Evolutionary conservation across 2,888 invertebrate species (phyloP), one percentile per base, ranked within the genome.

Genomic region (Athripsodes cinereus): DNA sequence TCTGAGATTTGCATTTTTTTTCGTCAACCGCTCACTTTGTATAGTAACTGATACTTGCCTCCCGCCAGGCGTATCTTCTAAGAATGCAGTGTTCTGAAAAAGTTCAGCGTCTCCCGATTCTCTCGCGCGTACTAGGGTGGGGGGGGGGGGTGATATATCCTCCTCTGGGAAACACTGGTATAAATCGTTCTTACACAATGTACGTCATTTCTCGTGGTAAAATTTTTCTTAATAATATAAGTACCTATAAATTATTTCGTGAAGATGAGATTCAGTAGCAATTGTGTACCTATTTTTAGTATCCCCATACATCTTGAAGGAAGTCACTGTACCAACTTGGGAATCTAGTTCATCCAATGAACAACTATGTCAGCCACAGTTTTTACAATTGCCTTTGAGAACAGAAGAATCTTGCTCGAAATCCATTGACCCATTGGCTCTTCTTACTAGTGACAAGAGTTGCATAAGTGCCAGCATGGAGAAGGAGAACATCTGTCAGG

Each of bases 401-500:
- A 72, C 74, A 0, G 64, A 67, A 1, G 65, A 66, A 6, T 74
- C 78, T 53, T 83, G 82, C 66, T 60, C 73, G 1, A 70, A 69
- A 54, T 70, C 71, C 2, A 70, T 72, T 1, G 64, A 69, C 0
- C 68, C 74, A 53, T 52, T 66, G 1, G 64, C 66, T 16, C 68
- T 70, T 56, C 69, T 75, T 52, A 77, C 76, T 47, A 65, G 68
- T 18, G 80, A 82, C 66, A 82, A 81, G 57, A 80, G 81, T n/a
- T 84, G 83, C 64, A 66, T 80, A n/a, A 82, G 82, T 1, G 71
- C 82, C 19, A 64, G 80, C 47, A 81, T 80, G 2, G 68, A 72
- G n/a, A 69, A 67, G 5, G 52, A 22, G 76, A 75, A 52, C 69
- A 77, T 22, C 66, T 82, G 58, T 83, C 81, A 65, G 31, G 61